Conservation (phyloP, 2,797 vertebrate species). For the Alcedo quadribrachys region DNA sequence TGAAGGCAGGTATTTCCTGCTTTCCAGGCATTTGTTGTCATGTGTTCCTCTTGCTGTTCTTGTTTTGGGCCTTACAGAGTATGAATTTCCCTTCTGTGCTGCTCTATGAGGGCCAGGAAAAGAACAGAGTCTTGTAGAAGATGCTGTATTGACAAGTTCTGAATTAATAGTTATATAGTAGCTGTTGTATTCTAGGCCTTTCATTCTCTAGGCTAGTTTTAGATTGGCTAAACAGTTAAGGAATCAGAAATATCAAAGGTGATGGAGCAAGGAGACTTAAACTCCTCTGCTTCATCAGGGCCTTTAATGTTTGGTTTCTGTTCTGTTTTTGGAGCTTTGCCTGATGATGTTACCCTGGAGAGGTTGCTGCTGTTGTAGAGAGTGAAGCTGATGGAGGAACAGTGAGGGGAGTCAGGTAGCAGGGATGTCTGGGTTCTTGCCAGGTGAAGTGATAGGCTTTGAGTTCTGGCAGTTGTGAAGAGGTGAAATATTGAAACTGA, state of each 20-base stretch:
- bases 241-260: neutral
- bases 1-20: conserved; percentile 19
- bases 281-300: neutral
- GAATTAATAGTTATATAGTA: neutral
- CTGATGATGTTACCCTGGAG: neutral
- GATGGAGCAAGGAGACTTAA: neutral
- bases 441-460: neutral
- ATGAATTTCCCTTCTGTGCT: neutral
- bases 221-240: neutral
- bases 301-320: neutral
- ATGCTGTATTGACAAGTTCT: neutral
- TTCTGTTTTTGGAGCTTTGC: neutral
- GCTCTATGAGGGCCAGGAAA: neutral
- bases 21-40: neutral
- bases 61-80: neutral
- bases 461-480: neutral
- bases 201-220: neutral
- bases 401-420: neutral
- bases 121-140: neutral
- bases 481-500: neutral
- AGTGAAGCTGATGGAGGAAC: neutral
- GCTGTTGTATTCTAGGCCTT: neutral
- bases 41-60: neutral
- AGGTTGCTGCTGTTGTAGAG: neutral
- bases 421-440: neutral